A percentile compares a stretch with the other conserved stretches of the same genome.
Conservation (phyloP, 2,113 vertebrate genomes). For the Aix galericulata region DNA sequence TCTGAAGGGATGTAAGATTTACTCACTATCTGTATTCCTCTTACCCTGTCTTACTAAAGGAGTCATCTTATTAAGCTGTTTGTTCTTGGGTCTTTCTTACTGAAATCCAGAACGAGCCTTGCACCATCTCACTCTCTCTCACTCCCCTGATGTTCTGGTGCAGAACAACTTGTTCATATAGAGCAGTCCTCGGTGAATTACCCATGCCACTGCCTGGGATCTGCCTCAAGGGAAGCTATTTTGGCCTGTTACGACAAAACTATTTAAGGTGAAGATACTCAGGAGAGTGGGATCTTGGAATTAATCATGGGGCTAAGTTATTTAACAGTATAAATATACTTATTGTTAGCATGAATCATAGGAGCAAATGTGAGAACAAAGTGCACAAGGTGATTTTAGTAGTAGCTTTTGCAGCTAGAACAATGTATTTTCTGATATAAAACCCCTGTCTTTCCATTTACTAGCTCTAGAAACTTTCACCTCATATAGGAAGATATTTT, state of each 20-base stretch:
- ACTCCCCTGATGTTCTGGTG: background rate
- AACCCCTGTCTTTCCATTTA: background rate
- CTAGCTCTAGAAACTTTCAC: background rate
- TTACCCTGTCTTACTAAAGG: background rate
- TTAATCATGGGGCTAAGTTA: background rate
- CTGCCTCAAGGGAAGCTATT: background rate
- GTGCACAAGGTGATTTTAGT: background rate
- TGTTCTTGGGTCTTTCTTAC: background rate
- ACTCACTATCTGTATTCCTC: background rate
- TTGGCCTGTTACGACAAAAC: background rate
- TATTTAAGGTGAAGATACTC: background rate
- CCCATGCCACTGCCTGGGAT: background rate
- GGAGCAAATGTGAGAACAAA: background rate
- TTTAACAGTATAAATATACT: background rate
- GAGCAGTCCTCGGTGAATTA: background rate
- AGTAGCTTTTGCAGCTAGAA: background rate
- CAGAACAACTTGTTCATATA: background rate
- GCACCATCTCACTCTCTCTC: background rate
- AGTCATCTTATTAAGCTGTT: background rate
- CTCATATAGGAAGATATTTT: background rate
- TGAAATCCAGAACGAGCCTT: background rate
- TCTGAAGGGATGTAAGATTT: background rate
- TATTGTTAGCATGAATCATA: background rate
- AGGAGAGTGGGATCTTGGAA: background rate
- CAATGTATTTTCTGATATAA: background rate